phyloP scores from a whole-genome alignment of 2,797 vertebrate genomes.

The Danio choprae region DNA sequence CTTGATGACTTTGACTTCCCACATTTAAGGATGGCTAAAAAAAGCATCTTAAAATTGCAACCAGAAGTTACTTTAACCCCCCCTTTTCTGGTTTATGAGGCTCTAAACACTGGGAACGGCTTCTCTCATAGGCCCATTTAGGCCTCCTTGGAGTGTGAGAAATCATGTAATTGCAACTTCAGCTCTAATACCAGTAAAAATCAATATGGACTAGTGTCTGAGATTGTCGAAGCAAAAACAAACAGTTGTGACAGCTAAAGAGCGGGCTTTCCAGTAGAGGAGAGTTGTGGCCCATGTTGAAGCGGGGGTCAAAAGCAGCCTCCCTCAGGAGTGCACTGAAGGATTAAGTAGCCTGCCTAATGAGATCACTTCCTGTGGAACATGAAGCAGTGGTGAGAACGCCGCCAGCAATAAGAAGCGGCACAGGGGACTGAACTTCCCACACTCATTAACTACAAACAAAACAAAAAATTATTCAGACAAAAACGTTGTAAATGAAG shows the following conservation, averaged over 20 bases:
- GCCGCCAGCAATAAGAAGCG: slow-evolving; percentile 55
- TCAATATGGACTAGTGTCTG: slow-evolving; percentile 8
- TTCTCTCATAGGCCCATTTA: not conserved
- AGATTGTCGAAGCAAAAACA: slow-evolving; percentile 47
- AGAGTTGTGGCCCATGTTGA: slow-evolving; percentile 46
- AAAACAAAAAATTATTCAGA: slow-evolving; percentile 23
- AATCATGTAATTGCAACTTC: slow-evolving; percentile 63
- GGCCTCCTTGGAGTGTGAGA: slow-evolving; percentile 58
- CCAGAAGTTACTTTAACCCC: slow-evolving; percentile 77
- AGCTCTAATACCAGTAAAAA: slow-evolving; percentile 53
- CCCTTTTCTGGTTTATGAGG: slow-evolving; percentile 55
- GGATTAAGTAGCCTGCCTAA: slow-evolving; percentile 70
- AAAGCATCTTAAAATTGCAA: slow-evolving; percentile 84
- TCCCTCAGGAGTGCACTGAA: slow-evolving; percentile 67
- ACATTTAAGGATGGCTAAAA: slow-evolving; percentile 85
- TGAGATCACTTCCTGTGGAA: slow-evolving; percentile 75
- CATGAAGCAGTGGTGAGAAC: slow-evolving; percentile 66
- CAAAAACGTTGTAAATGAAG: not conserved
- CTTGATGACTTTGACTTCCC: slow-evolving; percentile 81
- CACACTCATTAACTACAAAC: slow-evolving; percentile 31
- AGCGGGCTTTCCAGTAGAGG: not conserved
- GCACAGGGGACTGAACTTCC: slow-evolving; percentile 38
- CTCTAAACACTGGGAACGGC: slow-evolving; percentile 68
- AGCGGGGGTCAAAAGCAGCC: slow-evolving; percentile 66
- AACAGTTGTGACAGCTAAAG: slow-evolving; percentile 39